Percentiles rank a stretch among this genome's conserved stretches.
These are phyloP conservation scores for Drosophila jambulina DNA, from an alignment of 1,140 invertebrate genomes.

Conservation along the genomic window DNA sequence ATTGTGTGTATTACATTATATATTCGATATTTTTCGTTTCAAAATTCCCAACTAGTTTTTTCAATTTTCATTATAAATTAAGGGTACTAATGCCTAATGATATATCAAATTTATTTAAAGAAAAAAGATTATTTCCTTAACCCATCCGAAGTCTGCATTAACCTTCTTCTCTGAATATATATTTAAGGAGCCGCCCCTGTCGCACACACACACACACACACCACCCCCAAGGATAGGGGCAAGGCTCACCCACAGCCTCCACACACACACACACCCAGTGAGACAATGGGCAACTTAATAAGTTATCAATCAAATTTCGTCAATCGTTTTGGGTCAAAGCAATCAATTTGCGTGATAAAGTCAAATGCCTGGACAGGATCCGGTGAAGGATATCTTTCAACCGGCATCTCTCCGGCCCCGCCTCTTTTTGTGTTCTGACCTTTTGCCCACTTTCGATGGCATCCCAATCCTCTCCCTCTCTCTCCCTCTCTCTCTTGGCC, in stretches of 20 bases:
- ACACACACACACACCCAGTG: conserved; percentile 11
- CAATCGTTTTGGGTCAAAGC: conserved; percentile 74
- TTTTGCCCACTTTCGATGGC: conserved; percentile 1
- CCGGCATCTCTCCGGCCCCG: not conserved
- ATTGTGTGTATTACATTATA: too few relatives aligned
- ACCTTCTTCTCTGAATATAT: not conserved
- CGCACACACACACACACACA: not conserved
- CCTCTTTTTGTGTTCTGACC: conserved; percentile 3
- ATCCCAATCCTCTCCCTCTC: conserved; percentile 3
- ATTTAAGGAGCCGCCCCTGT: not conserved
- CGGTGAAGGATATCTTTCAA: conserved; percentile 37
- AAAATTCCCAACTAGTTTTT: too few relatives aligned
- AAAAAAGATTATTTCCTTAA: too few relatives aligned
- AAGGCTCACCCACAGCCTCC: not conserved
- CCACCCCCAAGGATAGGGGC: conserved; percentile 12
- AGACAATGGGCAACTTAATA: conserved; percentile 70
- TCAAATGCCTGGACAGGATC: conserved; percentile 61
- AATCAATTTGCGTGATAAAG: conserved; percentile 82
- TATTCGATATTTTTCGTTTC: too few relatives aligned
- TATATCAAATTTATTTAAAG: not conserved
- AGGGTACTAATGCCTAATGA: too few relatives aligned
- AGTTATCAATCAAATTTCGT: conserved; percentile 81
- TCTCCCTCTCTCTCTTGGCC: conserved; percentile 10
- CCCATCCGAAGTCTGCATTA: not conserved
- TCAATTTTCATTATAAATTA: too few relatives aligned